Percentiles rank a stretch among this genome's conserved stretches.
These are phyloP conservation scores for Zoroaster sp. DNA, from an alignment of 53 echinoderm and acorn worm genomes.

Conservation along the genomic window DNA sequence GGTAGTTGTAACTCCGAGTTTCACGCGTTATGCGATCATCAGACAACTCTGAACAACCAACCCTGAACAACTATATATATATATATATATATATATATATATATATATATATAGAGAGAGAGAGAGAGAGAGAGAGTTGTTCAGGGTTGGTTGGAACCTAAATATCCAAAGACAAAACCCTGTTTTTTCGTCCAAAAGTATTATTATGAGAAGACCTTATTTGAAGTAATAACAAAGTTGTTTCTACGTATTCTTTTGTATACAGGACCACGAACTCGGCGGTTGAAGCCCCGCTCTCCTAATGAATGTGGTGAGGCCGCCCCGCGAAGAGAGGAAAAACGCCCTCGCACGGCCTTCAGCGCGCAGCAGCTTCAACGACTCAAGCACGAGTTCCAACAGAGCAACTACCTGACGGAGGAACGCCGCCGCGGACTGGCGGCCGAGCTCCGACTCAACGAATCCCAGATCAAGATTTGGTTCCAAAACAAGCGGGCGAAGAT, in stretches of 20 bases:
- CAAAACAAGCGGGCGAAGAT: slow-evolving; percentile 99
- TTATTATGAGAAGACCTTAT: too few species aligned
- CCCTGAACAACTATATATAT: too few species aligned
- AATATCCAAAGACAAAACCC: too few species aligned
- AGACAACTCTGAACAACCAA: too few species aligned
- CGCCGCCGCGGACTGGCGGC: slow-evolving; percentile 84
- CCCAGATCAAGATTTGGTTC: slow-evolving; percentile 99
- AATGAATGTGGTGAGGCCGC: neutral
- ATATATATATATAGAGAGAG: too few species aligned
- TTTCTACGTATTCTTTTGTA: neutral
- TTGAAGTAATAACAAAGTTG: neutral
- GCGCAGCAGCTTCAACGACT: slow-evolving; percentile 94
- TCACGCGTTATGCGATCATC: too few species aligned
- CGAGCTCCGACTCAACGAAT: slow-evolving; percentile 95
- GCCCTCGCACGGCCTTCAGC: slow-evolving; percentile 97
- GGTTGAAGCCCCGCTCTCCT: slow-evolving; percentile 75
- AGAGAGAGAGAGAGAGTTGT: too few species aligned
- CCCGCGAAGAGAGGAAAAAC: slow-evolving; percentile 86
- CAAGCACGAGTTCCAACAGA: slow-evolving; percentile 91
- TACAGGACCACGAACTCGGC: slow-evolving; percentile 89
- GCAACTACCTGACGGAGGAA: slow-evolving; percentile 96
- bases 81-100: too few species aligned
- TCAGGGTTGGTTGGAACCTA: too few species aligned
- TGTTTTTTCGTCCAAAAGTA: too few species aligned
- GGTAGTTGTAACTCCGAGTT: too few species aligned